Evolutionary conservation across 2,113 vertebrate species (phyloP), one percentile per base, ranked within the genome.

Genomic region (Toxotes jaculatrix): DNA sequence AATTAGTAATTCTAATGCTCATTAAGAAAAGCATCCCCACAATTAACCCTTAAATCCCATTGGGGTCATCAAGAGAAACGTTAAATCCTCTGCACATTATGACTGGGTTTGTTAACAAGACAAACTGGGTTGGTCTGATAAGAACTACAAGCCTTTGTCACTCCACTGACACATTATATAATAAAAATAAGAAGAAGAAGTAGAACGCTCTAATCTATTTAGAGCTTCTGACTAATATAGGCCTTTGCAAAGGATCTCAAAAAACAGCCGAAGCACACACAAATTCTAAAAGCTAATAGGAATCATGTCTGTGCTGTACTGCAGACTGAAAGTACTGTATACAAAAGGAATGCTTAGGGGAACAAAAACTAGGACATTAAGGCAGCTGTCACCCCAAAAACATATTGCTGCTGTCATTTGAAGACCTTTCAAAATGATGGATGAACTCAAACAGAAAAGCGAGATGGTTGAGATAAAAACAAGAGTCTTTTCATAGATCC

Each of bases 21-120:
- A 78, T 88, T 86, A 84, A 78, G 56, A 71, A 70, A 86, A 82
- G 72, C 74, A 74, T 84, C 80, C 76, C 73, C 63, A 57, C 89
- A 91, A 92, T 94, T 93, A 92, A 93, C 90, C 83, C 87, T 72
- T 27, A 42, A 69, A 74, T 88, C 91, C 87, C 83, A 61, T 7
- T 53, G 56, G 83, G 82, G 84, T 84, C 85, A 79, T 90, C 53
- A 69, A 69, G 43, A 64, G 42, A 85, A 60, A 65, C 32, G 69
- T 57, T 60, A 61, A 62, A 40, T 67, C 55, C 42, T 57, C 49
- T 53, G 34, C 51, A 65, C 42, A 53, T 36, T 64, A 42, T 57
- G 23, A 53, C 70, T 65, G 40, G 53, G 36, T n/a, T 45, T 47
- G 31, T 71, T 56, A 64, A 76, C 32, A 5, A 56, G 51, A 73